phyloP scores from a whole-genome alignment of 1,140 invertebrate genomes.

The Notospermus geniculatus region DNA sequence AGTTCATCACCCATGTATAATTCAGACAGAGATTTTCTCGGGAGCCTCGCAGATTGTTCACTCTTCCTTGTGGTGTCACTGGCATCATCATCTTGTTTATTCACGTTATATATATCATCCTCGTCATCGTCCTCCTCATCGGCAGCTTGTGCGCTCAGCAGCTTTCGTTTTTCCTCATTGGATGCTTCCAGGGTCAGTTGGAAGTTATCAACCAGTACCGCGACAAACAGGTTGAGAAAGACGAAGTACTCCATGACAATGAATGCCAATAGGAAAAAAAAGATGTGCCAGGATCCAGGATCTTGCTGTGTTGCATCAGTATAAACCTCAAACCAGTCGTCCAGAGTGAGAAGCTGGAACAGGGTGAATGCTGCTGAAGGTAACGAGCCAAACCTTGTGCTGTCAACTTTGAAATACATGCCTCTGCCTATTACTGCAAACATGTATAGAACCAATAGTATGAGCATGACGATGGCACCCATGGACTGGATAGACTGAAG shows the following conservation, averaged over 20 bases:
- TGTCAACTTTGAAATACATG: conserved; percentile 30
- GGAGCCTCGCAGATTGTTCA: too few species aligned
- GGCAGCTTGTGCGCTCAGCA: not conserved
- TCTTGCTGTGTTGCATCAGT: conserved; percentile 17
- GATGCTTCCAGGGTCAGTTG: conserved; percentile 32
- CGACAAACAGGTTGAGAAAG: conserved; percentile 46
- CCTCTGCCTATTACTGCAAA: conserved; percentile 45
- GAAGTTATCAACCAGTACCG: conserved; percentile 48
- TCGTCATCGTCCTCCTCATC: conserved; percentile 3
- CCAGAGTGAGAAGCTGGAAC: conserved; percentile 37
- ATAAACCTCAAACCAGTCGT: conserved; percentile 36
- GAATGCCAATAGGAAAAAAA: conserved; percentile 38
- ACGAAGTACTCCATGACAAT: conserved; percentile 45
- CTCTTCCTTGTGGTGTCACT: too few species aligned
- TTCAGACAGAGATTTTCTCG: too few species aligned
- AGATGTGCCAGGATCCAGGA: conserved; percentile 22
- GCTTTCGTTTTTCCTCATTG: conserved; percentile 10
- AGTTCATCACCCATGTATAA: too few species aligned
- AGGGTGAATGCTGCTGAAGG: conserved; percentile 34
- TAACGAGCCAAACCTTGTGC: conserved; percentile 33
- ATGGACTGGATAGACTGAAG: conserved; percentile 41
- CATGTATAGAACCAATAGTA: conserved; percentile 42
- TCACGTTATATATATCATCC: not conserved
- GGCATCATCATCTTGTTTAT: not conserved
- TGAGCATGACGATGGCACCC: conserved; percentile 40